phyloP scores from a whole-genome alignment of 2,797 vertebrate species.

The Crocidura indochinensis region DNA sequence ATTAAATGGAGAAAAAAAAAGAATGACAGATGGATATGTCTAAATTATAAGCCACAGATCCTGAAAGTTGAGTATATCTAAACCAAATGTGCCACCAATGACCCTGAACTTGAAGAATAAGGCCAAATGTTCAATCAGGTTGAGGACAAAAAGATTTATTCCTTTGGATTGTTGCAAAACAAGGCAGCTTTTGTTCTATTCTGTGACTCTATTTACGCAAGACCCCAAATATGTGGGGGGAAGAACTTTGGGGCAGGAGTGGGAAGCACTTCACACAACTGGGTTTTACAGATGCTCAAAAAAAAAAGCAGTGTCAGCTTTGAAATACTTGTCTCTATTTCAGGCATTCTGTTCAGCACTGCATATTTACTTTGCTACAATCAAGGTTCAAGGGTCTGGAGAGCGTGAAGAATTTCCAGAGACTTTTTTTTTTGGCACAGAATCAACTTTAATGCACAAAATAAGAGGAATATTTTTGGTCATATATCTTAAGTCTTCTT shows the following conservation, averaged over 20 bases:
- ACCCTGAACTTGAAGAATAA: conserved; percentile 15
- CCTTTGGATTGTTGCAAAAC: conserved; percentile 13
- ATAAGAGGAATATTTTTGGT: conserved; percentile 12
- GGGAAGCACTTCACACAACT: conserved; percentile 30
- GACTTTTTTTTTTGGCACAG: conserved; percentile 18
- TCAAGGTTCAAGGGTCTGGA: neutral
- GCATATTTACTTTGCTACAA: neutral
- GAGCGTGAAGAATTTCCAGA: neutral
- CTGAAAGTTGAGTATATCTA: neutral
- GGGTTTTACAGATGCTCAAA: conserved; percentile 36
- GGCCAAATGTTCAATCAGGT: neutral
- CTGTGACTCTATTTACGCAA: conserved; percentile 10
- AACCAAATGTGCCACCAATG: neutral
- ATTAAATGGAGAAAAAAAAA: too few species aligned
- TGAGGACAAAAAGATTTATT: conserved; percentile 40
- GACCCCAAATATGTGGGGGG: conserved; percentile 47
- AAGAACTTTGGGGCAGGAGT: neutral
- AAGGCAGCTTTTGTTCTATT: conserved; percentile 65
- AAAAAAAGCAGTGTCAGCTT: conserved; percentile 45
- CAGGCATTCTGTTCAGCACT: neutral
- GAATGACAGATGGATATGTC: neutral
- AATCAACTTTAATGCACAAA: conserved; percentile 13
- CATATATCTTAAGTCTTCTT: conserved; percentile 1
- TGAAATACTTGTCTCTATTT: conserved; percentile 53
- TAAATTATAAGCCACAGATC: neutral